Evolutionary conservation across 1,140 invertebrate genomes (phyloP).

Genomic region (Lepidostoma basale): DNA sequence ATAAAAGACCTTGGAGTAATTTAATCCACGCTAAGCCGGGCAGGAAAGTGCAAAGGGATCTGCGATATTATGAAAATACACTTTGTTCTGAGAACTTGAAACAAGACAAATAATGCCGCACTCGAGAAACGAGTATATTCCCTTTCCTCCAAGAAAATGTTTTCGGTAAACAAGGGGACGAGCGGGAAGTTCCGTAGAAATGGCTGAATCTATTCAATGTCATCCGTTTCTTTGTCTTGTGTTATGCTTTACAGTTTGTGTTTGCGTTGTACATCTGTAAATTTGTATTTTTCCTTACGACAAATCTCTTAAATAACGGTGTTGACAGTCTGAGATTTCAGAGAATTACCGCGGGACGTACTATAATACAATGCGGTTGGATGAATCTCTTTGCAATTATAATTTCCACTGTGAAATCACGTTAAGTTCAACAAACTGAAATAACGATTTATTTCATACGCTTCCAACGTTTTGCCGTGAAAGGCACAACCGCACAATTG

Average conservation of each 20-base stretch:
- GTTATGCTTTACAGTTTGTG: not conserved
- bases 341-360: not conserved
- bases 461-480: too few species aligned
- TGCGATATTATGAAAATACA: constrained; percentile 24
- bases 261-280: not conserved
- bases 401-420: too few species aligned
- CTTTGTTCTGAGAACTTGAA: constrained; percentile 18
- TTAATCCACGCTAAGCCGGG: too few species aligned
- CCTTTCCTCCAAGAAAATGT: constrained; percentile 21
- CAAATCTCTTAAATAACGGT: constrained; percentile 24
- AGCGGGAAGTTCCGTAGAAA: not conserved
- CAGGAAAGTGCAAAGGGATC: not conserved
- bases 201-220: constrained; percentile 26
- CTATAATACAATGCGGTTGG: not conserved
- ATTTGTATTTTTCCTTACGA: constrained; percentile 24
- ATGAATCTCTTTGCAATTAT: not conserved
- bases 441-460: too few species aligned
- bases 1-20: too few species aligned
- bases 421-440: not conserved
- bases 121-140: not conserved
- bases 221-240: constrained; percentile 11
- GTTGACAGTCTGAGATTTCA: constrained; percentile 13
- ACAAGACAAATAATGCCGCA: not conserved
- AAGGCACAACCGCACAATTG: too few species aligned
- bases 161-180: constrained; percentile 2